Evolutionary conservation across 2,797 vertebrate genomes (phyloP), one percentile per base, ranked within the genome.

Genomic region (Clarias pachynema): DNA sequence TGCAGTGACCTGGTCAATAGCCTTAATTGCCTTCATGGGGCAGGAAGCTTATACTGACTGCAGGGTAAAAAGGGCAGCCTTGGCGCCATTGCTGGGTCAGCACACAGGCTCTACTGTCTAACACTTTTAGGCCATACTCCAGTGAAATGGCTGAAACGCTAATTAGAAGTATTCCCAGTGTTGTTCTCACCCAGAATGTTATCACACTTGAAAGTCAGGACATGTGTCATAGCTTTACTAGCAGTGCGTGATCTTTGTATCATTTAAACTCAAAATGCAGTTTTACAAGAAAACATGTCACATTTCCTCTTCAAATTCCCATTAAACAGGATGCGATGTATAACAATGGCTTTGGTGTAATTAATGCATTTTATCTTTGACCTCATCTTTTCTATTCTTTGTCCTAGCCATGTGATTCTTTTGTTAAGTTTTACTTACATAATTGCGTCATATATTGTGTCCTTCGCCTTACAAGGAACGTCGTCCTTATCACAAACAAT

Each of bases 81-180:
- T 94, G 95, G 96, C 95, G 95, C 97, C 96, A 92, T 94, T 94
- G 95, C 95, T 94, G 95, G 95, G 88, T 93, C 92, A 94, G 92
- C 94, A 93, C 73, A 95, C 95, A 72, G 83, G 81, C 94, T 92
- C 93, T 78, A 69, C 84, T 66, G 68, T 81, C 57, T 62, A 80
- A 94, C 93, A 80, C 16, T n/a, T 85, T 69, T 86, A 90, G 53
- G 62, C 88, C 62, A 57, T 93, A 94, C 93, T 94, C 31, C 2
- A 14, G 12, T 37, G 18, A 78, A 94, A 94, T 94, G 96, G 90
- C 95, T 94, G 94, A 96, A 96, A 94, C 94, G 93, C 95, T 95
- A 93, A 89, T 96, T 96, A 93, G 96, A 91, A 95, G 97, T 97
- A 97, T 97, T 96, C 95, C 94, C 95, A 93, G 92, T 93, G 96